Base-by-base conservation (phyloP, 2,888 invertebrate species). In the Flabesymbios commensalis region DNA sequence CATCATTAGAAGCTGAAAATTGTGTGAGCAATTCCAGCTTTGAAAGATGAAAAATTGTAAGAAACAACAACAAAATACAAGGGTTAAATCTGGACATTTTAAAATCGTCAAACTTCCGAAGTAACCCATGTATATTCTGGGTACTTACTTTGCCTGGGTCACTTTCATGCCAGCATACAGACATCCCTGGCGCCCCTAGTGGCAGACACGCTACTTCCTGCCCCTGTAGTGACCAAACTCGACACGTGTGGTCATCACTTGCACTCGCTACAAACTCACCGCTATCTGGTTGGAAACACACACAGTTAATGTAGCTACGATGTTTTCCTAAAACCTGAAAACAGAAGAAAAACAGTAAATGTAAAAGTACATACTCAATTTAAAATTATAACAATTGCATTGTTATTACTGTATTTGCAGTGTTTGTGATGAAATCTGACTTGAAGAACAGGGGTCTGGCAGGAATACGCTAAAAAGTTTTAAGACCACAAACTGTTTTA, bases 201-300 rank as follows among this genome's bases (percentile, higher is more conserved):
- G 86, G 84, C 74, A 90, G 88, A 39, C 86, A 87, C 3, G 86
- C 84, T 28, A 86, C 79, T 70, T 86, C 85, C 68, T 85, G 85
- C 39, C 84, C 83, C 32, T 86, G 84, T 45, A 61, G 54, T 41
- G 72, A 71, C 90, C 90, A 91, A 31, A 91, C 82, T 73, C 87
- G 87, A 73, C 90, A 90, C 0, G 89, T 88, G 68, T 88, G 87
- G 78, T 91, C 91, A 82, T 91, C 91, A 69, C 90, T 88, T 1
- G 88, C 88, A n/a, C 90, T 90, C 19, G 89, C 90, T 55, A 91
- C 78, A 69, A 87, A 85, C 59, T 87, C 87, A 29, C 90, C 90
- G 54, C 72, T 72, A 59, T 88, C 88, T 17, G 88, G 86, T 73
- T 90, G 89, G 85, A 88, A 91, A 10, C 87, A 85, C 24, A 90